Conservation (phyloP, 2,113 vertebrate genomes). For the Mustela nigripes region DNA sequence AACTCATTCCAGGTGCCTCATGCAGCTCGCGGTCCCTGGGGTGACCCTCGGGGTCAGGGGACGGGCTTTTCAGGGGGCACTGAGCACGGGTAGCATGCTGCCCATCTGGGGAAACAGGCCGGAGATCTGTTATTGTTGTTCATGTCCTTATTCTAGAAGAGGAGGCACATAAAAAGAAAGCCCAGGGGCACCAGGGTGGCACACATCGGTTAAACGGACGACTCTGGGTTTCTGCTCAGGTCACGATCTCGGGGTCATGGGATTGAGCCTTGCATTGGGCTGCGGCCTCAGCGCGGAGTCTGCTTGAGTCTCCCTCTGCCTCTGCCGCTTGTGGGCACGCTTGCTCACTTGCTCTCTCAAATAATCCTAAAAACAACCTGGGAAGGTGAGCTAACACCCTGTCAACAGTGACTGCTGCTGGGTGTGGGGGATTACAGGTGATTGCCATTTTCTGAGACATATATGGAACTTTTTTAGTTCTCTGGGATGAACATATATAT, state of each 20-base stretch:
- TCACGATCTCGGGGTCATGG: background rate
- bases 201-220: accelerated
- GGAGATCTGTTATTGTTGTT: background rate
- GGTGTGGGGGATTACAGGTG: background rate
- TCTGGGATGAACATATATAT: background rate
- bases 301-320: background rate
- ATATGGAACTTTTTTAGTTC: background rate
- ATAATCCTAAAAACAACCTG: background rate
- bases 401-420: background rate
- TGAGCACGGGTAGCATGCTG: background rate
- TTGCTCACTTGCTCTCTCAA: background rate
- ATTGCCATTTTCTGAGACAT: background rate
- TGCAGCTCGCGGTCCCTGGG: background rate
- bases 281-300: background rate
- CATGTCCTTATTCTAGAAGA: background rate
- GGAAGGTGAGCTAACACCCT: background rate
- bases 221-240: background rate
- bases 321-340: background rate
- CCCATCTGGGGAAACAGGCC: background rate
- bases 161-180: background rate
- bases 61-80: background rate
- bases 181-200: background rate
- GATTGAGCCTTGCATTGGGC: background rate
- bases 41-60: background rate
- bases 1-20: background rate